These are phyloP conservation scores for Dendroctonus ponderosae DNA, from an alignment of 1,140 invertebrate species.

Conservation along the genomic window DNA sequence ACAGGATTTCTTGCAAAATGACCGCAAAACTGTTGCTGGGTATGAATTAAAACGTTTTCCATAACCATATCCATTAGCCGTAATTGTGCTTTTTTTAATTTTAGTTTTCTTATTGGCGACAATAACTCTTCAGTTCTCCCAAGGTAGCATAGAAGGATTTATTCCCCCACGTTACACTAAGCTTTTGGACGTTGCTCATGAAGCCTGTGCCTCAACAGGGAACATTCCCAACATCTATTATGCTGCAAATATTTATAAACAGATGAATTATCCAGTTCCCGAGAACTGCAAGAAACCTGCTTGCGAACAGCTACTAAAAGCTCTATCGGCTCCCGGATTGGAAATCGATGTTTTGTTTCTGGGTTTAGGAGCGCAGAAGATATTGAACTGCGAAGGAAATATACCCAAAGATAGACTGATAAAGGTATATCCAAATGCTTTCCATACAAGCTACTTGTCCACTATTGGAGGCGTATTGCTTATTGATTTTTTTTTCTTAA, in stretches of 20 bases:
- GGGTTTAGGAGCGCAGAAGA: conserved; percentile 38
- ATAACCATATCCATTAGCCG: neutral
- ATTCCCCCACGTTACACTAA: conserved; percentile 39
- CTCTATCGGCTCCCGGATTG: conserved; percentile 34
- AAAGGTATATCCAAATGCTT: conserved; percentile 17
- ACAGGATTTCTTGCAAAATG: conserved; percentile 14
- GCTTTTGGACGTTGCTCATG: conserved; percentile 36
- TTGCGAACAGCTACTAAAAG: conserved; percentile 38
- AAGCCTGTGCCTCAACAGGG: conserved; percentile 29
- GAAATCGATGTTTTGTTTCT: conserved; percentile 40
- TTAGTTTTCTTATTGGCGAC: conserved; percentile 22
- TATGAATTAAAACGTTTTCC: neutral
- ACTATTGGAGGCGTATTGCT: no score
- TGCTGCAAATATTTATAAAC: conserved; percentile 40
- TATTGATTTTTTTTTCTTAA: no score
- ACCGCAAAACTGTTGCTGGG: conserved; percentile 13
- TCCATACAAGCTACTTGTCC: no score
- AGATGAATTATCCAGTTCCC: conserved; percentile 37
- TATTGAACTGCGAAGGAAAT: conserved; percentile 43
- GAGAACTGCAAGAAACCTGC: conserved; percentile 30
- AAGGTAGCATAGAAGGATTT: conserved; percentile 43
- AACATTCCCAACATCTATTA: conserved; percentile 41
- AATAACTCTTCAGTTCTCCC: conserved; percentile 7
- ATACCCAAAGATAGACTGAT: conserved; percentile 40
- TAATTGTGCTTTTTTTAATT: conserved; percentile 7